Conservation (phyloP, 2,888 invertebrate species). For the Cetonia aurata region DNA sequence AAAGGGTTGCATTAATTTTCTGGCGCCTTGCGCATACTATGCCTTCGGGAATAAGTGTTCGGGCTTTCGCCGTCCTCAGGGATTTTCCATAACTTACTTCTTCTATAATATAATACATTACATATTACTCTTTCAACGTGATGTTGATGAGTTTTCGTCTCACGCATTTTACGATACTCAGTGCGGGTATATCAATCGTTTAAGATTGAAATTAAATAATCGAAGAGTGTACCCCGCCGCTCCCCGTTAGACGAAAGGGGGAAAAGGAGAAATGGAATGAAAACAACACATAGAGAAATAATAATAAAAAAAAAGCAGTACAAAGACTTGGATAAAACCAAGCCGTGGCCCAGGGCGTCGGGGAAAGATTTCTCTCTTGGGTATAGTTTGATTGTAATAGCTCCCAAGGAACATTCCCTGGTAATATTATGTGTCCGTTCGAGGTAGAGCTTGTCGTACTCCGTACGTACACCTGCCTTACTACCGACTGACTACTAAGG, state of each 20-base stretch:
- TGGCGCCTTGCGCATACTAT: slow-evolving; percentile 82
- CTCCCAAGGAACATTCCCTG: slow-evolving; percentile 48
- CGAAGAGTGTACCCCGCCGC: background rate
- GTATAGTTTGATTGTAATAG: slow-evolving; percentile 57
- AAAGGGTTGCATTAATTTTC: slow-evolving; percentile 79
- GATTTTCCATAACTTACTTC: slow-evolving; percentile 66
- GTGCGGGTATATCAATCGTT: background rate
- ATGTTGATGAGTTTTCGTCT: slow-evolving; percentile 58
- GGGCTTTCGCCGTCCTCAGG: slow-evolving; percentile 60
- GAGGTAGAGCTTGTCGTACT: slow-evolving; percentile 39
- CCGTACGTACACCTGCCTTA: slow-evolving; percentile 22
- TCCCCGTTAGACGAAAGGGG: slow-evolving; percentile 6
- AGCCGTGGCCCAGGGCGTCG: slow-evolving; percentile 49
- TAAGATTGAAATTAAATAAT: slow-evolving; percentile 4
- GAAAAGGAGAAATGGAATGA: slow-evolving; percentile 32
- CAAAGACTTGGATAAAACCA: slow-evolving; percentile 52
- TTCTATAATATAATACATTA: slow-evolving; percentile 62
- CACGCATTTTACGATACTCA: slow-evolving; percentile 12
- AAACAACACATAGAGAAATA: slow-evolving; percentile 42
- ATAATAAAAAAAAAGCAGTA: slow-evolving; percentile 47
- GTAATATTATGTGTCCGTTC: slow-evolving; percentile 55
- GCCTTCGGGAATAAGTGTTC: slow-evolving; percentile 71
- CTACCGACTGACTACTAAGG: background rate
- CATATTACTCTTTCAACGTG: slow-evolving; percentile 56
- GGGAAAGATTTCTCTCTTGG: slow-evolving; percentile 53